A percentile compares a stretch with the other conserved stretches of the same genome.
phyloP scores from a whole-genome alignment of 92 coral and sea anemone species.

The Porites cylindrica region DNA sequence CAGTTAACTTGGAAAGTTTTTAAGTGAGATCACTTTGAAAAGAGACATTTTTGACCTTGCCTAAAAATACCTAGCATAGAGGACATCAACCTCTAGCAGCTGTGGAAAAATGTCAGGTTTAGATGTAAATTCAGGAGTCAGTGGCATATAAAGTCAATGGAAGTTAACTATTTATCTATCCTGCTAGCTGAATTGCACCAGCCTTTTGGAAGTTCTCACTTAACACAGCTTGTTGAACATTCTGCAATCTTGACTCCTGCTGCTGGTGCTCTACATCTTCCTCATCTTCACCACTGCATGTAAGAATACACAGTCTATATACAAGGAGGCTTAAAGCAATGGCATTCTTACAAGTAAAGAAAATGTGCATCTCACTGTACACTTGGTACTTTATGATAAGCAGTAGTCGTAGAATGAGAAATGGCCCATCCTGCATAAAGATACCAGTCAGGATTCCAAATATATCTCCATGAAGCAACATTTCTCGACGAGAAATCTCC shows the following conservation, averaged over 20 bases:
- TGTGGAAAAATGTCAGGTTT: too few species aligned
- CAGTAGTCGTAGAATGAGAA: slow-evolving; percentile 88
- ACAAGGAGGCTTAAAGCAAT: slow-evolving; percentile 91
- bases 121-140: too few species aligned
- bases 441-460: slow-evolving; percentile 97
- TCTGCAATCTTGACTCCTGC: slow-evolving; percentile 85
- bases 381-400: slow-evolving; percentile 84
- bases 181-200: slow-evolving; percentile 90
- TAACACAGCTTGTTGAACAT: slow-evolving; percentile 94
- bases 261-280: slow-evolving; percentile 73
- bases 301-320: slow-evolving; percentile 93
- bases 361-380: slow-evolving; percentile 96
- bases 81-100: too few species aligned
- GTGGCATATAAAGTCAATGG: neutral
- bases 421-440: slow-evolving; percentile 99
- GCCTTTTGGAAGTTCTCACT: slow-evolving; percentile 87
- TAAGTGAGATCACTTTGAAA: too few species aligned
- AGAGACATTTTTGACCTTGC: neutral
- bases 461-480: slow-evolving; percentile 95
- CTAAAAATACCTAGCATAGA: neutral
- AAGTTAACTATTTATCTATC: neutral
- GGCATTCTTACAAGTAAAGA: slow-evolving; percentile 96
- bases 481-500: slow-evolving; percentile 88
- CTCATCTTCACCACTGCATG: slow-evolving; percentile 96
- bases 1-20: too few species aligned